A percentile compares a stretch with the other conserved stretches of the same genome.
phyloP scores from a whole-genome alignment of 2,888 invertebrate genomes.

The Euplagia quadripunctaria region DNA sequence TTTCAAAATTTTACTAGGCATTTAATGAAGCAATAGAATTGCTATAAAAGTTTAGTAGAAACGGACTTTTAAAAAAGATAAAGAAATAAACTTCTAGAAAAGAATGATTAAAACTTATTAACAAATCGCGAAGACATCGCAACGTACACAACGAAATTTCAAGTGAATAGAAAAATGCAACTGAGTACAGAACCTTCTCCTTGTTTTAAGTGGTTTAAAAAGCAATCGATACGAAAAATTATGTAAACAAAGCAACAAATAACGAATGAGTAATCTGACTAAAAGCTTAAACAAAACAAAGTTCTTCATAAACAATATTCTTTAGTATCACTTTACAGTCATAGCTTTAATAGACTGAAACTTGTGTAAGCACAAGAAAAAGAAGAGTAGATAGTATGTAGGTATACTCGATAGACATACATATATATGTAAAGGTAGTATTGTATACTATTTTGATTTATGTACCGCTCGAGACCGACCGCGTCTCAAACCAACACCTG shows the following conservation, averaged over 20 bases:
- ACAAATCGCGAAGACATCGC: no score
- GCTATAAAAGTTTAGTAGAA: no score
- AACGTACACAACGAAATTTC: no score
- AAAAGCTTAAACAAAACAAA: neutral
- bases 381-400: neutral
- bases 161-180: neutral
- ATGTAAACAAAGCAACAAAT: neutral
- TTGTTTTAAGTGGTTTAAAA: neutral
- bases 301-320: neutral
- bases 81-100: no score
- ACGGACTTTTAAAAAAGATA: no score
- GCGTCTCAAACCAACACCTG: conserved; percentile 69
- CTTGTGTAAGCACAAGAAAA: neutral
- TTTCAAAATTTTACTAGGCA: no score
- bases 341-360: neutral
- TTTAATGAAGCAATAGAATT: no score
- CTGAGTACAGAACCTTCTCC: neutral
- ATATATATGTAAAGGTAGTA: conserved; percentile 4
- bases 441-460: conserved; percentile 72
- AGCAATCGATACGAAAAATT: neutral
- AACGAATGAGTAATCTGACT: neutral
- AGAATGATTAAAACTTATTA: no score
- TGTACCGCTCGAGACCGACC: conserved; percentile 64
- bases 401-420: neutral
- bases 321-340: neutral